Evolutionary conservation across 1,140 invertebrate genomes (phyloP).

Genomic region (Leptopilina clavipes): DNA sequence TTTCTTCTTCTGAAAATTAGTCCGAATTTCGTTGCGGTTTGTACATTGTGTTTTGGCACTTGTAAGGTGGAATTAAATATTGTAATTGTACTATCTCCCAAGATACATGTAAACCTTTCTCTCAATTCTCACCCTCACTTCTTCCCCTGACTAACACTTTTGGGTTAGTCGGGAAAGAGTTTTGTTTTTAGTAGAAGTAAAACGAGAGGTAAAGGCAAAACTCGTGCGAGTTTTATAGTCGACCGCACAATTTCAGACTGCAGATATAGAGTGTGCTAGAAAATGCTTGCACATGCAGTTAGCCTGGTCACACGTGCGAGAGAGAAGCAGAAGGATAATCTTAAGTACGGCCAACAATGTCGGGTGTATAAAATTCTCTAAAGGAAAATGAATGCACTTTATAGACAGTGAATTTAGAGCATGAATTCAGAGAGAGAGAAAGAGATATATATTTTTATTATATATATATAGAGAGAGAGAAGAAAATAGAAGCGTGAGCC

Average conservation of each 20-base stretch:
- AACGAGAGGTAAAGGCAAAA: conserved; percentile 40
- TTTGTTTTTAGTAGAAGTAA: conserved; percentile 39
- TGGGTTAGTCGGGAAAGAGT: not conserved
- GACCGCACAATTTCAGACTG: conserved; percentile 39
- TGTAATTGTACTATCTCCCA: not conserved
- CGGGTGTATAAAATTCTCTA: not conserved
- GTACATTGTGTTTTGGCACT: no score
- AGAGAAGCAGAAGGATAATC: conserved; percentile 22
- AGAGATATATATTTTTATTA: conserved; percentile 7
- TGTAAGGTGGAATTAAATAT: not conserved
- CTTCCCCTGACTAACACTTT: not conserved
- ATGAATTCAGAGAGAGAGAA: not conserved
- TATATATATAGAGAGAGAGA: no score
- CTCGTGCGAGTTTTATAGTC: conserved; percentile 45
- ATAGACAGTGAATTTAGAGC: conserved; percentile 28
- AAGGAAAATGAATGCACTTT: conserved; percentile 11
- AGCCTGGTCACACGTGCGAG: conserved; percentile 25
- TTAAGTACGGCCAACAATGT: conserved; percentile 31
- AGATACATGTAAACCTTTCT: not conserved
- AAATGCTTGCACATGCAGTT: conserved; percentile 32
- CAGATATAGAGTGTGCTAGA: not conserved
- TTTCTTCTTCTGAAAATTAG: no score
- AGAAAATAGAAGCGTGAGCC: conserved; percentile 14
- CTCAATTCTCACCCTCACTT: not conserved
- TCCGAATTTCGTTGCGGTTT: no score